These are phyloP conservation scores for Osmoderma eremita DNA, from an alignment of 2,888 invertebrate genomes.

Conservation along the genomic window DNA sequence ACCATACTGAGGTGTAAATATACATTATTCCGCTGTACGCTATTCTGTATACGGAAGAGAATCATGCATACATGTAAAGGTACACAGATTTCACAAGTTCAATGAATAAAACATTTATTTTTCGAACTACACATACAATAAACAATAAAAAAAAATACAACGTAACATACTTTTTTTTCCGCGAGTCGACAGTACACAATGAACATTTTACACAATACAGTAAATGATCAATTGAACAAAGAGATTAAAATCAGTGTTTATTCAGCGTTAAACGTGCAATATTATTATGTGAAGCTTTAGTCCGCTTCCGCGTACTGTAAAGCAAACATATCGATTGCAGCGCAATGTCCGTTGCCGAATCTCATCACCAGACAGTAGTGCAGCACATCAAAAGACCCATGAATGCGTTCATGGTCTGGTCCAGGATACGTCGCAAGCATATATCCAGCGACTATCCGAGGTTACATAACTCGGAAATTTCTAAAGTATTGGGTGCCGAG, in stretches of 20 bases:
- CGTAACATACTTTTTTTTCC: constrained; percentile 48
- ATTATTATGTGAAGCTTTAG: constrained; percentile 47
- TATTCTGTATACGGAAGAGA: background rate
- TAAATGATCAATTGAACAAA: constrained; percentile 59
- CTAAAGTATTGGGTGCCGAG: constrained; percentile 82
- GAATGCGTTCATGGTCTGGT: constrained; percentile 95
- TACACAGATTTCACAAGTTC: constrained; percentile 47
- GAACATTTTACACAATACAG: constrained; percentile 55
- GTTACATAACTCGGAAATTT: constrained; percentile 82
- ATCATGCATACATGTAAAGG: constrained; percentile 7
- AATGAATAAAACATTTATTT: constrained; percentile 50
- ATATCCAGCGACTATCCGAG: constrained; percentile 86
- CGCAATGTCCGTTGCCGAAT: constrained; percentile 28
- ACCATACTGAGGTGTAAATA: constrained; percentile 27
- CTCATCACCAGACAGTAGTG: constrained; percentile 18
- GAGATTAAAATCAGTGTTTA: constrained; percentile 62
- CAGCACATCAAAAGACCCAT: constrained; percentile 90
- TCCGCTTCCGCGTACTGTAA: constrained; percentile 48
- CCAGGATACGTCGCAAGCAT: constrained; percentile 79
- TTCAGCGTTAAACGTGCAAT: constrained; percentile 59
- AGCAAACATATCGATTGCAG: constrained; percentile 15
- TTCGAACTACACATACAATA: constrained; percentile 27
- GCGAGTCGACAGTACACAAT: constrained; percentile 51
- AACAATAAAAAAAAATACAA: constrained; percentile 47
- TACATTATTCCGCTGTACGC: constrained; percentile 19